Evolutionary conservation across 2,888 invertebrate species (phyloP).

Genomic region (Pristionchus entomophagus): DNA sequence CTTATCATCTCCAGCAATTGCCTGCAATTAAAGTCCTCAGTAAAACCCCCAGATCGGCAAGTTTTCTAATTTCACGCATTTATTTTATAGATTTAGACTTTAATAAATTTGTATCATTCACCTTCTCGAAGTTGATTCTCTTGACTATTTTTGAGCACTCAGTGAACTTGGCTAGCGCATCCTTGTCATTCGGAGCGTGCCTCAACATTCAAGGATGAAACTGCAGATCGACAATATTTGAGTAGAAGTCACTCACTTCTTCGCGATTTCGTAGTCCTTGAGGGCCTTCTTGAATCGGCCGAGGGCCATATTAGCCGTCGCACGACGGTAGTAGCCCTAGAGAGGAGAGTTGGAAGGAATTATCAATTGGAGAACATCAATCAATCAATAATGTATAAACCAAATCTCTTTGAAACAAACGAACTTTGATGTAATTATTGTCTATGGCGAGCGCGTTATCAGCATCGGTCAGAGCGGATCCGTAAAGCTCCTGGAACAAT

Average conservation of each 20-base stretch:
- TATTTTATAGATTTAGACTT: no score
- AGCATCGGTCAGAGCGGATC: constrained; percentile 93
- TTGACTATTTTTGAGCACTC: constrained; percentile 97
- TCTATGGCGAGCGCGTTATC: constrained; percentile 91
- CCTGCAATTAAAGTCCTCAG: constrained; percentile 76
- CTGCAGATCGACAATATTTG: background rate
- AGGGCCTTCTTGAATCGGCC: constrained; percentile 97
- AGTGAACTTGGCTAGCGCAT: constrained; percentile 90
- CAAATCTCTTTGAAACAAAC: background rate
- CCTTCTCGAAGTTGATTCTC: constrained; percentile 92
- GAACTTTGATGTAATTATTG: constrained; percentile 87
- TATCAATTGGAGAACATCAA: background rate
- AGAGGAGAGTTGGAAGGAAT: background rate
- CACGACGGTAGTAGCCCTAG: constrained; percentile 92
- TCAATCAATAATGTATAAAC: background rate
- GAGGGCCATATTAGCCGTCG: constrained; percentile 95
- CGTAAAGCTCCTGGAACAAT: constrained; percentile 86
- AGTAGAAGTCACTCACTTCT: constrained; percentile 14
- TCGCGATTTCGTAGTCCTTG: constrained; percentile 88
- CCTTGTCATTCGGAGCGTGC: constrained; percentile 89
- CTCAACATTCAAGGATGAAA: background rate
- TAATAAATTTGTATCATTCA: background rate
- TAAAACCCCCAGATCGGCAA: background rate
- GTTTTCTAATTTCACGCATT: no score
- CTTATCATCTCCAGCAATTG: constrained; percentile 92